Conservation (phyloP, 2,113 vertebrate species). For the Fregetta grallaria region DNA sequence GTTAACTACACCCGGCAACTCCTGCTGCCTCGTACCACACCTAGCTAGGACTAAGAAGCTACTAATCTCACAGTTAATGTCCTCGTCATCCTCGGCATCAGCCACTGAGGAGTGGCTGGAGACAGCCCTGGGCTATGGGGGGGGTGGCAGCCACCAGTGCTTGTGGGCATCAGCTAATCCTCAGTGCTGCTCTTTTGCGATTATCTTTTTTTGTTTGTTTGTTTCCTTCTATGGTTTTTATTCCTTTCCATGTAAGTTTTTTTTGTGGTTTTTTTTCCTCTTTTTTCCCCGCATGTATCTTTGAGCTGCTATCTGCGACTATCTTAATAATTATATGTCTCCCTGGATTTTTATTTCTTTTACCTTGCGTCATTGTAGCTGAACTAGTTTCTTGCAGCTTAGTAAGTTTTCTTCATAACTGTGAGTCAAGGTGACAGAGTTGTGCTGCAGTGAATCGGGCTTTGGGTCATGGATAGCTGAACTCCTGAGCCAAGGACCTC, state of each 20-base stretch:
- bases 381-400: background rate
- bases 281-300: background rate
- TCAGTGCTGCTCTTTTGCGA: background rate
- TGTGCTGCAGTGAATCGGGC: background rate
- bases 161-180: background rate
- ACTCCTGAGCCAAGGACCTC: background rate
- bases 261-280: background rate
- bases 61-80: background rate
- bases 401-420: background rate
- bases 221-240: background rate
- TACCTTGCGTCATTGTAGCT: background rate
- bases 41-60: background rate
- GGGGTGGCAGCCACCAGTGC: background rate
- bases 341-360: background rate
- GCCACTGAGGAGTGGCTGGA: background rate
- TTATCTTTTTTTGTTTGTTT: background rate
- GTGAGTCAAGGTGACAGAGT: background rate
- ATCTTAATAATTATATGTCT: background rate
- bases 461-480: background rate
- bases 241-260: background rate
- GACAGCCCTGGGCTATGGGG: background rate
- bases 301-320: background rate
- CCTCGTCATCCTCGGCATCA: background rate
- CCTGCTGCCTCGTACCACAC: background rate
- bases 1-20: background rate